Percentiles rank a stretch among this genome's conserved stretches.
phyloP scores from a whole-genome alignment of 30 jellyfish, hydroid and myxozoan genomes.

The Hydra vulgaris region DNA sequence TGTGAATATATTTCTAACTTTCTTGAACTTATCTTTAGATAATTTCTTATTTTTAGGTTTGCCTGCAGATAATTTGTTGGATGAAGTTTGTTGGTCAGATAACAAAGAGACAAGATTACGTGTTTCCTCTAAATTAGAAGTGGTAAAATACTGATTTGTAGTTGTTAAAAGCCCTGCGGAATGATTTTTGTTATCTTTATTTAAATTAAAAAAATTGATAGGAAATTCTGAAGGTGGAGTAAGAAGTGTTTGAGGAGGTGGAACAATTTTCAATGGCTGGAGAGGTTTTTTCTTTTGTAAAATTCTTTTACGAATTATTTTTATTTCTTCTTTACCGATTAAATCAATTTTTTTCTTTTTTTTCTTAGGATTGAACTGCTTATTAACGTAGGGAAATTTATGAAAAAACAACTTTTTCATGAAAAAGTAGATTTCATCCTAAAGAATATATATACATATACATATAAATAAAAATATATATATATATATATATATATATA shows the following conservation, averaged over 20 bases:
- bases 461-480: background rate
- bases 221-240: background rate
- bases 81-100: background rate
- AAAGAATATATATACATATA: background rate
- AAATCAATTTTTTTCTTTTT: constrained; percentile 1
- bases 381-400: background rate
- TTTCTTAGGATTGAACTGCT: background rate
- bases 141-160: background rate
- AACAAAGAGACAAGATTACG: background rate
- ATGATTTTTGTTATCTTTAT: background rate
- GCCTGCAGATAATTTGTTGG: background rate
- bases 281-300: background rate
- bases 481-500: no score
- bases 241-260: no score
- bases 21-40: background rate
- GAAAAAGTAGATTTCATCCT: constrained; percentile 24
- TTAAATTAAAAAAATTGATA: background rate
- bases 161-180: constrained; percentile 20
- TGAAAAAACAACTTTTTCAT: constrained; percentile 8
- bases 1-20: background rate
- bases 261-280: background rate
- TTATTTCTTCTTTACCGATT: constrained; percentile 8
- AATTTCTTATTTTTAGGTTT: background rate
- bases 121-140: background rate
- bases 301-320: constrained; percentile 16